Conservation (phyloP, 2,888 invertebrate genomes). For the Eledone cirrhosa region DNA sequence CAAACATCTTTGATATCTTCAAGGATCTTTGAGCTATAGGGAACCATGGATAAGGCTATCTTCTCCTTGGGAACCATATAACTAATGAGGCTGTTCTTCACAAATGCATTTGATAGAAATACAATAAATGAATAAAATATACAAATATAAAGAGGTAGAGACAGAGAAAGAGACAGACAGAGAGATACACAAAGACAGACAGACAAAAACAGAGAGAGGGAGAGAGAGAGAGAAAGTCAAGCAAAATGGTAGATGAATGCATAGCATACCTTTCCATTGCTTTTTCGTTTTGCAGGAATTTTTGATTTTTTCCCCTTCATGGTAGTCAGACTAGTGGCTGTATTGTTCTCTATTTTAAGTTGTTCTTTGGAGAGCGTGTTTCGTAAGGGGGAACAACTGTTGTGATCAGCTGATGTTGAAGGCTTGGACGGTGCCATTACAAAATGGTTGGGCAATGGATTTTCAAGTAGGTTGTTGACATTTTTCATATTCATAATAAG, state of each 20-base stretch:
- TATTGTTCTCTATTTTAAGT: neutral
- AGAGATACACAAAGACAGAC: neutral
- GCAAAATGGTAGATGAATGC: too few species aligned
- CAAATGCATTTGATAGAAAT: too few species aligned
- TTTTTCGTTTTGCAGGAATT: conserved; percentile 10
- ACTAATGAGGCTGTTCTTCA: too few species aligned
- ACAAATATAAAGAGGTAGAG: neutral
- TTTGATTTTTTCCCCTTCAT: conserved; percentile 10
- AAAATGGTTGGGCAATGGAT: neutral
- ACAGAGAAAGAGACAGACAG: neutral
- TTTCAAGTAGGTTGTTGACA: neutral
- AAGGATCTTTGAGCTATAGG: too few species aligned
- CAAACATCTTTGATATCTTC: too few species aligned
- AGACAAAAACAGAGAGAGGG: neutral
- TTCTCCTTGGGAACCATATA: too few species aligned
- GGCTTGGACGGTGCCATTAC: neutral
- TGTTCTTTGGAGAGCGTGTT: neutral
- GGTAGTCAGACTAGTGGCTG: neutral
- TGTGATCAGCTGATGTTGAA: neutral
- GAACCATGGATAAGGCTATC: too few species aligned
- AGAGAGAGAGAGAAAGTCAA: neutral
- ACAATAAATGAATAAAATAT: too few species aligned
- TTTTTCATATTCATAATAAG: neutral
- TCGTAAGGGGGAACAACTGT: neutral
- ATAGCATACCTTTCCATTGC: neutral